Evolutionary conservation across 2,888 invertebrate species (phyloP), one percentile per base, ranked within the genome.

Genomic region (Sphaerophoria taeniata): DNA sequence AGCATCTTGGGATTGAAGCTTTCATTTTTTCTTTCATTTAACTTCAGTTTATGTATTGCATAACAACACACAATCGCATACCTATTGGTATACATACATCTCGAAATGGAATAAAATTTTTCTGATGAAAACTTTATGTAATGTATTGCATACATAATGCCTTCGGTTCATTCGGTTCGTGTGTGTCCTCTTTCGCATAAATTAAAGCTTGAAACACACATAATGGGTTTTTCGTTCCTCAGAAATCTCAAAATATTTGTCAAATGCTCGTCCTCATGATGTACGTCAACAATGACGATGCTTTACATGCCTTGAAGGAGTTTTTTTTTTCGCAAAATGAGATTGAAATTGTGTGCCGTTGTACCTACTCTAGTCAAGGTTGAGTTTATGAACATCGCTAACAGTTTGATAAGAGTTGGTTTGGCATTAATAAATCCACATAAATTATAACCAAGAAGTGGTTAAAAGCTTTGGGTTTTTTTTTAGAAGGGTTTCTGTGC

Each of bases 151-250:
- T 69, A 60, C 16, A n/a, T 60, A 60, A 60, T 72, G 51, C 34
- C 24, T 45, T 65, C 36, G 24, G 55, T 45, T 63, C 12, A 36
- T 34, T 72, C 43, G 56, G 56, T 56, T 63, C 34, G 49, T 43
- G 2, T 58, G 51, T 78, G 67, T 53, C 16, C 33, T 36, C 61
- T 36, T 58, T 79, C 14, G 55, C 47, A 61, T 74, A 65, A 65
- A 51, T 65, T 65, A 65, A 65, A 34, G 51, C 51, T 65, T 51
- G 36, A n/a, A 51, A 51, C 36, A 49, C 36, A 12, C 16, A 16
- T 49, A 6, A 39, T 65, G 51, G 49, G 24, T 65, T 65, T 65
- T 65, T 65, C 49, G 36, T 36, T 43, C 39, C 11, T 51, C 36
- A 36, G 36, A 36, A 51, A 65, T 65, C 12, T 65, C 51, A 51